phyloP scores from a whole-genome alignment of 1,140 invertebrate genomes.

The Bombyx mandarina region DNA sequence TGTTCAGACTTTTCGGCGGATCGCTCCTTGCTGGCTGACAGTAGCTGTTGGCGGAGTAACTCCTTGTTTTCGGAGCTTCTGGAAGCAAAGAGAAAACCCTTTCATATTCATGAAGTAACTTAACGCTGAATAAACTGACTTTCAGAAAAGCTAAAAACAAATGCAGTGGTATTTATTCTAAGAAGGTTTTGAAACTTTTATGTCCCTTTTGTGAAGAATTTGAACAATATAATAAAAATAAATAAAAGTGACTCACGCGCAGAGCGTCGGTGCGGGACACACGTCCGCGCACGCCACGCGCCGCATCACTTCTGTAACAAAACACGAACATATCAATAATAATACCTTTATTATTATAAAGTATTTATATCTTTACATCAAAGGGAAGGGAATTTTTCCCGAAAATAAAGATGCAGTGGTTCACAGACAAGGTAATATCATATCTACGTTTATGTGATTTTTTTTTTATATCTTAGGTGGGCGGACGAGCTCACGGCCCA shows the following conservation, averaged over 20 bases:
- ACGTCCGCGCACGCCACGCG: conserved; percentile 54
- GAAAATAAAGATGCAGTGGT: too few relatives aligned
- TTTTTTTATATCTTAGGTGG: too few relatives aligned
- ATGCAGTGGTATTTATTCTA: too few relatives aligned
- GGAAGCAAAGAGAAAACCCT: conserved; percentile 19
- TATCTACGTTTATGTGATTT: too few relatives aligned
- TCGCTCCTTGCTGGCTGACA: conserved; percentile 50
- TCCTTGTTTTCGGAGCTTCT: conserved; percentile 59
- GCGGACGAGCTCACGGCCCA: too few relatives aligned
- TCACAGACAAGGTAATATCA: too few relatives aligned
- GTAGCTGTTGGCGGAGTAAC: conserved; percentile 48
- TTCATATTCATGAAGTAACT: not conserved
- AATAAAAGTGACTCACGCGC: conserved; percentile 2
- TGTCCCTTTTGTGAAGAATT: not conserved
- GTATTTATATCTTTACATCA: too few relatives aligned
- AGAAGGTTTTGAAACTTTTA: not conserved
- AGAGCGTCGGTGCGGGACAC: conserved; percentile 33
- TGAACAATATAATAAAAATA: not conserved
- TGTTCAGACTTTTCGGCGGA: conserved; percentile 32
- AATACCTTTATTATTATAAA: conserved; percentile 2
- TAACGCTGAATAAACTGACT: not conserved
- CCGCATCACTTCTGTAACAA: conserved; percentile 65
- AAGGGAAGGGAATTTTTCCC: too few relatives aligned
- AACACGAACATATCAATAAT: conserved; percentile 4
- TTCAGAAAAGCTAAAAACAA: too few relatives aligned